Base-by-base conservation (phyloP, 2,113 vertebrate genomes). In the Channa maculata region DNA sequence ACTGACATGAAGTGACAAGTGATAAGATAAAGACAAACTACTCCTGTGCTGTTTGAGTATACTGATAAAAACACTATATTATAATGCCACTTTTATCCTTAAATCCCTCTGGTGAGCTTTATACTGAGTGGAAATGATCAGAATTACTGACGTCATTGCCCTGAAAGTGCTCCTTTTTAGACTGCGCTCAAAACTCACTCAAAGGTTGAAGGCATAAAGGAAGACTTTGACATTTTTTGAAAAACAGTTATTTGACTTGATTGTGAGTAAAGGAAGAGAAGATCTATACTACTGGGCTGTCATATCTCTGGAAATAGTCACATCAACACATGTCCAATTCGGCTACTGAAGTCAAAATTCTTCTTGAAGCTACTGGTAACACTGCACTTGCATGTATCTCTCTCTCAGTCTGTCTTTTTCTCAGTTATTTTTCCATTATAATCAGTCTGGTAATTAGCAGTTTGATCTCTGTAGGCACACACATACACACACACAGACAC, bases 381-480 rank as follows among this genome's bases (percentile, higher is more conserved):
- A n/a, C 15, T 43, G 37, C 24, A 24, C 9, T 11, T 50, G 12
- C 62, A 54, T 8, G 44, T 14, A 36, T 73, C 52, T 45, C 33
- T 1, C n/a, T 12, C 0, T 48, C 33, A 12, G 12, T 49, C 36
- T 53, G 8, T 36, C 13, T 33, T 15, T 2, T 37, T 34, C 15
- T 61, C 48, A 55, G 51, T 70, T 49, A 2, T 64, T 61, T 71
- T 58, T 83, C 78, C n/a, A 12, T 77, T 72, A 65, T 68, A 80
- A 80, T 77, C 63, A 73, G 61, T 75, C 54, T 37, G 51, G 80
- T 76, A 82, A 81, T 80, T 69, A 77, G 77, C 38, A 43, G 80
- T 80, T 38, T 83, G 85, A 89, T 76, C 79, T 85, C 72, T 43
- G 48, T 59, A 58, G 48, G 11, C 34, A 59, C 60, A 46, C 41